phyloP scores from a whole-genome alignment of 2,797 vertebrate species.

The Channa striata region DNA sequence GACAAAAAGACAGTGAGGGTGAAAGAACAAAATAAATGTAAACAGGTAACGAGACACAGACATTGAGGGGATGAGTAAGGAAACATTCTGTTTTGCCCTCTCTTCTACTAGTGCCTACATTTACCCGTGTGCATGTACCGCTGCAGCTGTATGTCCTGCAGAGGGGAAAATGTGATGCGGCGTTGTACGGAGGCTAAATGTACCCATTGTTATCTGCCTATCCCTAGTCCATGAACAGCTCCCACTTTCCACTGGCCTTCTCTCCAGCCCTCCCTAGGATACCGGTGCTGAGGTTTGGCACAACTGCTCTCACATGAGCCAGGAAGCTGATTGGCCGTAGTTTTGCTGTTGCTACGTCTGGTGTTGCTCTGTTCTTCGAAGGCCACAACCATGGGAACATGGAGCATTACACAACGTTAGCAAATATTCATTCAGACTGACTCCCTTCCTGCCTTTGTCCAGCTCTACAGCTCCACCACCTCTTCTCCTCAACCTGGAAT shows the following conservation, averaged over 20 bases:
- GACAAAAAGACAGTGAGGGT: slow-evolving; percentile 29
- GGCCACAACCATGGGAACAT: slow-evolving; percentile 80
- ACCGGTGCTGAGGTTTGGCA: slow-evolving; percentile 67
- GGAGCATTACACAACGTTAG: slow-evolving; percentile 82
- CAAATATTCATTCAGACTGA: slow-evolving; percentile 84
- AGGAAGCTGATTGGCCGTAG: slow-evolving; percentile 56
- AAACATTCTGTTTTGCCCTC: not conserved
- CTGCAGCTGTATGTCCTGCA: slow-evolving; percentile 47
- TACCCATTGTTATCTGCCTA: slow-evolving; percentile 69
- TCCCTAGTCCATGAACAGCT: slow-evolving; percentile 57
- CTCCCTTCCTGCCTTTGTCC: slow-evolving; percentile 89
- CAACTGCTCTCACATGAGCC: slow-evolving; percentile 44
- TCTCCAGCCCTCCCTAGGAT: slow-evolving; percentile 38
- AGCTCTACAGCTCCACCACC: slow-evolving; percentile 44
- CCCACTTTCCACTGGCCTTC: slow-evolving; percentile 68
- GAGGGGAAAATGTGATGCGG: slow-evolving; percentile 71
- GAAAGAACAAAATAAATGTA: slow-evolving; percentile 23
- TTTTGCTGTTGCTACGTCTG: slow-evolving; percentile 60
- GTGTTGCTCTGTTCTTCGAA: slow-evolving; percentile 78
- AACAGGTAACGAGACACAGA: slow-evolving; percentile 14
- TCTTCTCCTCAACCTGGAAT: slow-evolving; percentile 63
- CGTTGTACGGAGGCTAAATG: slow-evolving; percentile 67
- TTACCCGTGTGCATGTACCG: slow-evolving; percentile 49
- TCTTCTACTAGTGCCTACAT: slow-evolving; percentile 48
- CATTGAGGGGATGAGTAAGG: not conserved